These are phyloP conservation scores for Anguilla megastoma DNA, from an alignment of 2,797 vertebrate species.

Conservation along the genomic window DNA sequence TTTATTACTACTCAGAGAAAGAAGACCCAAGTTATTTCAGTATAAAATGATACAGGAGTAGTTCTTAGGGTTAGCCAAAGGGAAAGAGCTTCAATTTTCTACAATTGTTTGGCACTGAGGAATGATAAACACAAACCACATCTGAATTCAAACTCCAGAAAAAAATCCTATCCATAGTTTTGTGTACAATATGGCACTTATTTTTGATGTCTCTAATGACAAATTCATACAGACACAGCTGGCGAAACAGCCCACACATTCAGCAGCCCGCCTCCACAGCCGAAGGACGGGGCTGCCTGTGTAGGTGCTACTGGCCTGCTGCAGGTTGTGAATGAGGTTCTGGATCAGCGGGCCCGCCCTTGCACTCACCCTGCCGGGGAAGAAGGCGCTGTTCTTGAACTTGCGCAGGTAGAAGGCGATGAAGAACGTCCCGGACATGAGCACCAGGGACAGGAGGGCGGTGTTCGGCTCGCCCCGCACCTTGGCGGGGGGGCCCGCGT, in stretches of 20 bases:
- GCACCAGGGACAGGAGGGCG: conserved; percentile 88
- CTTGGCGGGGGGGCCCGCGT: background rate
- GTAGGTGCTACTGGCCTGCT: background rate
- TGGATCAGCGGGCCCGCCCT: no score
- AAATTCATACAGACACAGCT: background rate
- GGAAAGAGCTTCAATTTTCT: background rate
- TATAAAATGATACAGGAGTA: background rate
- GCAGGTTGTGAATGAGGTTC: background rate
- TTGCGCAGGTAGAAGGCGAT: conserved; percentile 97
- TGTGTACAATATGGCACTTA: background rate
- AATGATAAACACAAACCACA: background rate
- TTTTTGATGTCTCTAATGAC: background rate
- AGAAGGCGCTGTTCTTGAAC: conserved; percentile 97
- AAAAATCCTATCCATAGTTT: background rate
- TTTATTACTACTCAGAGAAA: background rate
- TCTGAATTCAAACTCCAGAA: background rate
- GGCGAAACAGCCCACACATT: background rate
- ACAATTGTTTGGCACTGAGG: background rate
- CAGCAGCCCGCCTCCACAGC: background rate
- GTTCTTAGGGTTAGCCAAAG: background rate
- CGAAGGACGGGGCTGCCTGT: background rate
- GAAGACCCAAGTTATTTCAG: background rate
- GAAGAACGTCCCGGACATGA: conserved; percentile 95
- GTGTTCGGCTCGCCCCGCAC: conserved; percentile 85
- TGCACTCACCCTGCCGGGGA: conserved; percentile 86